These are phyloP conservation scores for Neuroterus valhalla DNA, from an alignment of 1,140 invertebrate species.

Conservation along the genomic window DNA sequence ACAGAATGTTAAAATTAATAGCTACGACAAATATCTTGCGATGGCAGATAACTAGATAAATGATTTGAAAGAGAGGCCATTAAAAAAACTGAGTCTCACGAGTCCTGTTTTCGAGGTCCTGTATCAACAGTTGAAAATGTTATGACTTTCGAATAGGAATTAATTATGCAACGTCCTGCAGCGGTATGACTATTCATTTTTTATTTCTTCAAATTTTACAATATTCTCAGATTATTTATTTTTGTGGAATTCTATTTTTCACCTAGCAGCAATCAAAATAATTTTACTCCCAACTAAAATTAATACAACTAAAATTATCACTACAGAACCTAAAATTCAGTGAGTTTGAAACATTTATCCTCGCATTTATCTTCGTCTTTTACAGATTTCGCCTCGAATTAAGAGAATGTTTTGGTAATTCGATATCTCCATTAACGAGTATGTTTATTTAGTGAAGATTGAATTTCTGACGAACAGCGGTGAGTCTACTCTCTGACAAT, in stretches of 20 bases:
- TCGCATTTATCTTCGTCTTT: no score
- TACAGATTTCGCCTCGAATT: constrained; percentile 58
- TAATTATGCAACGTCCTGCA: constrained; percentile 1
- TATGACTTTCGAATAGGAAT: constrained; percentile 12
- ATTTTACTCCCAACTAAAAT: no score
- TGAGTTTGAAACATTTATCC: constrained; percentile 54
- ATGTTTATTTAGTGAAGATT: background rate
- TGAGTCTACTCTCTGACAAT: no score
- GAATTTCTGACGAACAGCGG: background rate
- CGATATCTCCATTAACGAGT: constrained; percentile 62
- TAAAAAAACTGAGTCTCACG: background rate
- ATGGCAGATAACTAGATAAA: constrained; percentile 12
- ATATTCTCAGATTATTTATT: no score
- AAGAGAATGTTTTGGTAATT: constrained; percentile 59
- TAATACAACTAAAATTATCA: no score
- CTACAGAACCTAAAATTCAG: no score
- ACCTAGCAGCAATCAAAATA: no score
- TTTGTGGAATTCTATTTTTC: no score
- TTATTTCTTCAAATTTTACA: no score
- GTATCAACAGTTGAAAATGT: background rate
- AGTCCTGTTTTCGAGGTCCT: constrained; percentile 9
- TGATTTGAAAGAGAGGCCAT: background rate
- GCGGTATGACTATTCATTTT: no score
- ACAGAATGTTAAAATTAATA: constrained; percentile 19
- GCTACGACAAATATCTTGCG: background rate